phyloP scores from a whole-genome alignment of 2,888 invertebrate genomes.

The Mactromeris polynyma region DNA sequence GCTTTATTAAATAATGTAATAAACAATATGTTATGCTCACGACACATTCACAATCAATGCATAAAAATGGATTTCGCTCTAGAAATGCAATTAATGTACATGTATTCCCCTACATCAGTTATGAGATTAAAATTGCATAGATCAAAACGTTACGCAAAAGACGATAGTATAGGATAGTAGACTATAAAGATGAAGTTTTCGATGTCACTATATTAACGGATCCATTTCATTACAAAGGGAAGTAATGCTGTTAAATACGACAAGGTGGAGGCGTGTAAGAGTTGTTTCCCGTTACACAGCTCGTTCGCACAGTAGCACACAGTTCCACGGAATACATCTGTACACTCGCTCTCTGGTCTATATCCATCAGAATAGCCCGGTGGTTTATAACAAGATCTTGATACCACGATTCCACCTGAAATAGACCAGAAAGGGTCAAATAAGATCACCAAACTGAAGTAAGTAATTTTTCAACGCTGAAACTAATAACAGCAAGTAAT shows the following conservation, averaged over 20 bases:
- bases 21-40: too few relatives aligned
- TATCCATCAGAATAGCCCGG: conserved; percentile 31
- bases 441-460: too few relatives aligned
- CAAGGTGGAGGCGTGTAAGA: background rate
- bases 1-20: too few relatives aligned
- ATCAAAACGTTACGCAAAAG: background rate
- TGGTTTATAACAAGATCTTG: conserved; percentile 46
- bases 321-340: conserved; percentile 13
- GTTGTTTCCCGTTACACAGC: conserved; percentile 42
- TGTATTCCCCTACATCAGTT: too few relatives aligned
- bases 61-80: too few relatives aligned
- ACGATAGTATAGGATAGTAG: too few relatives aligned
- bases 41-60: too few relatives aligned
- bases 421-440: background rate
- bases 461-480: too few relatives aligned
- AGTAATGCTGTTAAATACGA: conserved; percentile 25
- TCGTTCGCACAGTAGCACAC: conserved; percentile 47
- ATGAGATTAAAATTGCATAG: background rate
- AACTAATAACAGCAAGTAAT: too few relatives aligned
- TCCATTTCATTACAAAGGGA: conserved; percentile 27
- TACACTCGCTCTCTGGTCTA: conserved; percentile 29
- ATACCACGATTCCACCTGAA: conserved; percentile 48
- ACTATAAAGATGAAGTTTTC: too few relatives aligned
- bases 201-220: background rate
- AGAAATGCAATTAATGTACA: too few relatives aligned